Base-by-base conservation (phyloP, 64 coral and sea anemone genomes). In the Pachyseris speciosa region DNA sequence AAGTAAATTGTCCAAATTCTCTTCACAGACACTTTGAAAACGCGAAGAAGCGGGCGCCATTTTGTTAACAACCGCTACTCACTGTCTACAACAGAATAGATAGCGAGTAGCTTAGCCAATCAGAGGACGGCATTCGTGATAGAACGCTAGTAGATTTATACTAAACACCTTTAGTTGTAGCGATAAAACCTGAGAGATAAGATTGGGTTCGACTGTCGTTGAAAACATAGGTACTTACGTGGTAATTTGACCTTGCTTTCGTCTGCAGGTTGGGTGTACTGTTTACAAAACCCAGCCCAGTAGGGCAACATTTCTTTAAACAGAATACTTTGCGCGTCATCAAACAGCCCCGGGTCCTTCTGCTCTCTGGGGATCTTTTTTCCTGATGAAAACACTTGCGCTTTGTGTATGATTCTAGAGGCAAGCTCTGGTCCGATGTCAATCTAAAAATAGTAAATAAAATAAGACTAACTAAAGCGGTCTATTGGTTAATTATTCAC, bases 251-350 rank as follows among this genome's bases (percentile, higher is more conserved):
- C 85, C 24, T 44, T 89, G 15, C 52, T 74, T 67, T 92, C 88
- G 45, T 92, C 85, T 63, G 45, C 69, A 19, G 90, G 94, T 24
- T 86, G 75, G 15, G 78, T 88, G 48, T 98, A 95, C 19, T 92
- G 93, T 64, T 95, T 94, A 42, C 84, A 92, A 67, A 98, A 98
- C 1, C 96, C 96, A 4, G 96, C 96, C 96, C 96, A 98, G 30
- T 92, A 98, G 7, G 96, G 93, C n/a, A 99, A 57, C 75, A 99
- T 34, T 31, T 99, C 97, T 84, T 99, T 99, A 67, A 93, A 95
- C 13, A 95, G 69, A 15, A 99, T 90, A 42, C 65, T 93, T 42
- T 99, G 97, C 3, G 97, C 93, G 37, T 99, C 97, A 31, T 99
- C 97, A 65, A 99, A 99, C 0, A 99, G 26, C 15, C 43, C 77